phyloP scores from a whole-genome alignment of 2,888 invertebrate species.

The Ophion costatus region DNA sequence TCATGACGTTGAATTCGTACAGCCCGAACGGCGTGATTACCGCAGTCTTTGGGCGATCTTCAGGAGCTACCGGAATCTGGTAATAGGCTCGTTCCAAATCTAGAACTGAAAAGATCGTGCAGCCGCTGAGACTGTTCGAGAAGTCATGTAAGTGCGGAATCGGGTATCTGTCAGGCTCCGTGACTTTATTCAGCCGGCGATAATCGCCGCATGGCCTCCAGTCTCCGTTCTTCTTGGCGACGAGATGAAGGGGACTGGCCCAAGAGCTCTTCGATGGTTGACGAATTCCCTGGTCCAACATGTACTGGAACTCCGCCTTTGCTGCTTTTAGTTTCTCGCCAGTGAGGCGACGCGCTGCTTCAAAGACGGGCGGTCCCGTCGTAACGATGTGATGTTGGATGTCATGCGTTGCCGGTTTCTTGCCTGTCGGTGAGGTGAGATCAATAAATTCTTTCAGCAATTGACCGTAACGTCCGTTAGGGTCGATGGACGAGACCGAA shows the following conservation, averaged over 20 bases:
- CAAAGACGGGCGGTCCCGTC: conserved; percentile 58
- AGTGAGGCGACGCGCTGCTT: conserved; percentile 61
- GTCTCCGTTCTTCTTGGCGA: conserved; percentile 28
- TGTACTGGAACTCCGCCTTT: conserved; percentile 67
- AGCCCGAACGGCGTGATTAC: too few species aligned
- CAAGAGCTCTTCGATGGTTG: conserved; percentile 71
- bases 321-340: conserved; percentile 70
- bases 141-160: too few species aligned
- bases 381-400: conserved; percentile 60
- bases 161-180: conserved; percentile 59
- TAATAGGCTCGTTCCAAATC: too few species aligned
- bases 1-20: too few species aligned
- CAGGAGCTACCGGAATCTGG: too few species aligned
- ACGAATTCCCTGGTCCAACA: conserved; percentile 70
- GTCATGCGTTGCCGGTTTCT: background rate
- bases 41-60: too few species aligned
- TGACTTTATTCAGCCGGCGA: conserved; percentile 17
- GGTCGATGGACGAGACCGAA: conserved; percentile 12
- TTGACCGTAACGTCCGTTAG: background rate
- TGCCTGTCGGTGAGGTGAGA: conserved; percentile 13
- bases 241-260: conserved; percentile 46
- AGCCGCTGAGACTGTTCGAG: too few species aligned
- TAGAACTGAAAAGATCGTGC: too few species aligned
- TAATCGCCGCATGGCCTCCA: conserved; percentile 42
- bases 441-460: background rate